phyloP scores from a whole-genome alignment of 2,888 invertebrate species.

The Acheta domesticus region DNA sequence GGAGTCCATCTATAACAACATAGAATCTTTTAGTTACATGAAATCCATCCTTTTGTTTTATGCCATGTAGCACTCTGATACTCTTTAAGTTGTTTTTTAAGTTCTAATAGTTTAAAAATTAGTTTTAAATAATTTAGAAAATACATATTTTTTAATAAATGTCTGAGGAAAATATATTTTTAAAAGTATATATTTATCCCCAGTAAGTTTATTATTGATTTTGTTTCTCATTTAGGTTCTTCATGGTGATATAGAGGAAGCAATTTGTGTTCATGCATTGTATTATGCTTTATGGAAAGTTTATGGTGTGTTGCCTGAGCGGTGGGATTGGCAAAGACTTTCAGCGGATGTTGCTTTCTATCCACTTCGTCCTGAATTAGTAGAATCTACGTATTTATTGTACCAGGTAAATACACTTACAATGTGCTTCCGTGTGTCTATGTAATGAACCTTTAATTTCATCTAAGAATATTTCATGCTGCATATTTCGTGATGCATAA shows the following conservation, averaged over 20 bases:
- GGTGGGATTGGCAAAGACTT: constrained; percentile 50
- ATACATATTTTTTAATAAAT: too few relatives aligned
- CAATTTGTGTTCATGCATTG: constrained; percentile 60
- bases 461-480: neutral
- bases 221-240: constrained; percentile 47
- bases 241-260: constrained; percentile 61
- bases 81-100: too few relatives aligned
- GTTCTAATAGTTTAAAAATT: too few relatives aligned
- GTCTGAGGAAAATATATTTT: too few relatives aligned
- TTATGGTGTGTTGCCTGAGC: constrained; percentile 55
- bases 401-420: constrained; percentile 46
- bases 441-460: neutral
- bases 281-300: constrained; percentile 61
- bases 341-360: constrained; percentile 58
- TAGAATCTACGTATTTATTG: constrained; percentile 61
- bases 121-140: too few relatives aligned
- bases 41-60: too few relatives aligned
- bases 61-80: too few relatives aligned
- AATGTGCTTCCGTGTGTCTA: neutral
- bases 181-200: too few relatives aligned
- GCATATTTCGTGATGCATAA: too few relatives aligned
- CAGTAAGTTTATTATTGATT: too few relatives aligned
- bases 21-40: too few relatives aligned
- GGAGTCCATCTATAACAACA: too few relatives aligned
- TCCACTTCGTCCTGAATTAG: constrained; percentile 60